Base-by-base conservation (phyloP, 2,113 vertebrate genomes). In the Apaloderma vittatum region DNA sequence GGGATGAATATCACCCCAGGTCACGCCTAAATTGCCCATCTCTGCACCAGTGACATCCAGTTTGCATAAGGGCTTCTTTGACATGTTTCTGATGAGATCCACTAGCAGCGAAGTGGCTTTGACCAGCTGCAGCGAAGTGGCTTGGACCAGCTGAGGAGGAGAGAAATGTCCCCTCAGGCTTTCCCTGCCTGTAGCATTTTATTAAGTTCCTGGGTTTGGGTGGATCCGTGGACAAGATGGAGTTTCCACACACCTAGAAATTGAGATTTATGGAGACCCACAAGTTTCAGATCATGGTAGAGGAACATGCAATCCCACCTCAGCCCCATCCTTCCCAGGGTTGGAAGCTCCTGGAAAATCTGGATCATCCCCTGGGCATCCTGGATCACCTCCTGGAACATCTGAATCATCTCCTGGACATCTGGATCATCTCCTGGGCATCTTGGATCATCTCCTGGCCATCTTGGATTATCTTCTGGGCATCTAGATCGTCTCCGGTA, bases 51-150 rank as follows among this genome's bases (percentile, higher is more conserved):
- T 5, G 14, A 26, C 83, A 58, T 19, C 48, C 81, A 24, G 36
- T 93, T 86, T 57, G 27, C 16, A 51, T 9, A 11, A 86, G 51
- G 29, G 40, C 32, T 94, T 58, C 46, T 67, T 83, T 20, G 37
- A 62, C 43, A n/a, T 22, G 63, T 91, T 90, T 71, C 80, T 76
- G 68, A 55, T 54, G 21, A 80, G 90, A 89, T 88, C 46, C 29
- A 40, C 40, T 40, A 40, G 40, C 78, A 94, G 55, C 58, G 83
- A 96, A 95, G 55, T 71, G 63, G 71, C 71, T 90, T 97, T 73
- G 83, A 51, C 71, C 59, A 78, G 36, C 48, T 26, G 55, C 80
- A 94, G 58, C 58, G 83, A 96, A 95, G 55, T 71, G 63, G 71
- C 71, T 90, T 97, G 71, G 83, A 51, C 73, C 59, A 78, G 36